These are phyloP conservation scores for Ganaspis brasiliensis DNA, from an alignment of 2,888 invertebrate genomes.

Conservation along the genomic window DNA sequence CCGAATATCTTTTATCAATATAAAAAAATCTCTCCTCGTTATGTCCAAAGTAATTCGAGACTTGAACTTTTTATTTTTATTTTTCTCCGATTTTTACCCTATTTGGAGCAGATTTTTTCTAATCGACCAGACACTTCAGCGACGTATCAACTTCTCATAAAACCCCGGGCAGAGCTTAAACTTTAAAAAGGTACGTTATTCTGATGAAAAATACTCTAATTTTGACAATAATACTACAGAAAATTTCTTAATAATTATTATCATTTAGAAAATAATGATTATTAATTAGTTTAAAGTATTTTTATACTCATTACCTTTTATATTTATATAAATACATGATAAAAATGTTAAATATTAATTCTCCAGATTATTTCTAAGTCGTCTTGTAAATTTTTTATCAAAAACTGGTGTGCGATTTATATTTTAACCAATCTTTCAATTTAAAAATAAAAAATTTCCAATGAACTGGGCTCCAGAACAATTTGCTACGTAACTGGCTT, in stretches of 20 bases:
- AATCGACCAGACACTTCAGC: slow-evolving; percentile 13
- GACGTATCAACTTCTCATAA: background rate
- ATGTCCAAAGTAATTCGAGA: background rate
- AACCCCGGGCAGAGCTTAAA: background rate
- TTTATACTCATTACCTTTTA: too few species aligned
- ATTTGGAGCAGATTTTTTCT: slow-evolving; percentile 1
- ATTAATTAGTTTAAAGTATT: too few species aligned
- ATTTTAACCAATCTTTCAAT: too few species aligned
- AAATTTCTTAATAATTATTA: too few species aligned
- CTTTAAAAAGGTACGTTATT: too few species aligned
- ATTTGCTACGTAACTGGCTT: background rate
- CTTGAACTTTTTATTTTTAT: background rate
- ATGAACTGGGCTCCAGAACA: background rate
- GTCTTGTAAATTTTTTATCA: too few species aligned
- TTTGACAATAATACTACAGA: too few species aligned
- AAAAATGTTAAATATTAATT: background rate
- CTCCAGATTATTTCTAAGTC: too few species aligned
- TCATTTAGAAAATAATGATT: too few species aligned
- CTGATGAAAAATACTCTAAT: too few species aligned
- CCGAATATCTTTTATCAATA: background rate
- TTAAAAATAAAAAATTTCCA: background rate
- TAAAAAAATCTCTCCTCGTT: background rate
- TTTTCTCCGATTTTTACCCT: background rate
- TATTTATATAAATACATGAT: too few species aligned
- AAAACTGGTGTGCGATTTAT: too few species aligned